Evolutionary conservation across 2,888 invertebrate genomes (phyloP).

Genomic region (Pharmacophagus antenor): DNA sequence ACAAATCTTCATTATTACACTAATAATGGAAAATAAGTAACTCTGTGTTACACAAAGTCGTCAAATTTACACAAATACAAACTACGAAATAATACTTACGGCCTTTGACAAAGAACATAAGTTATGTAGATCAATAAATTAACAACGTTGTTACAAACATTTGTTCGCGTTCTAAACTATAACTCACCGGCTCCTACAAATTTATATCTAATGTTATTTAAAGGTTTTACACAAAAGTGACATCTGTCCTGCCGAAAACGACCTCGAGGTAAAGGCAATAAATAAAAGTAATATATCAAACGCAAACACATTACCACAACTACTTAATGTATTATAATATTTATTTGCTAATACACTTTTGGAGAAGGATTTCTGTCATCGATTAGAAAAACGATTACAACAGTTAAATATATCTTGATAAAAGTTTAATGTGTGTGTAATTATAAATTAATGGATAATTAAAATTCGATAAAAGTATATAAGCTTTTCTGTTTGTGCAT

Average conservation of each 20-base stretch:
- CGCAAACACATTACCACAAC: background rate
- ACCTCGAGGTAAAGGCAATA: constrained; percentile 2
- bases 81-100: too few relatives aligned
- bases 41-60: too few relatives aligned
- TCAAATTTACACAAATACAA: too few relatives aligned
- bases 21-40: too few relatives aligned
- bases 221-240: constrained; percentile 42
- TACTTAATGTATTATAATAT: background rate
- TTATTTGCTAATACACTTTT: background rate
- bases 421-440: background rate
- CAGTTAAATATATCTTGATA: background rate
- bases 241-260: constrained; percentile 50
- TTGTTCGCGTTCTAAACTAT: constrained; percentile 17
- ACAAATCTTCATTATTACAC: too few relatives aligned
- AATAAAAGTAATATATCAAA: constrained; percentile 1
- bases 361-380: background rate
- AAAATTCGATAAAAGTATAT: too few relatives aligned
- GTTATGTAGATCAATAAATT: too few relatives aligned
- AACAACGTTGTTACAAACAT: too few relatives aligned
- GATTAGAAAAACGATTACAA: background rate
- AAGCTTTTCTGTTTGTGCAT: too few relatives aligned
- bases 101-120: background rate
- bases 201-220: constrained; percentile 43
- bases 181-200: constrained; percentile 32
- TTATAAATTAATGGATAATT: too few relatives aligned